Evolutionary conservation across 2,113 vertebrate genomes (phyloP).

Genomic region (Corydoras maculifer): DNA sequence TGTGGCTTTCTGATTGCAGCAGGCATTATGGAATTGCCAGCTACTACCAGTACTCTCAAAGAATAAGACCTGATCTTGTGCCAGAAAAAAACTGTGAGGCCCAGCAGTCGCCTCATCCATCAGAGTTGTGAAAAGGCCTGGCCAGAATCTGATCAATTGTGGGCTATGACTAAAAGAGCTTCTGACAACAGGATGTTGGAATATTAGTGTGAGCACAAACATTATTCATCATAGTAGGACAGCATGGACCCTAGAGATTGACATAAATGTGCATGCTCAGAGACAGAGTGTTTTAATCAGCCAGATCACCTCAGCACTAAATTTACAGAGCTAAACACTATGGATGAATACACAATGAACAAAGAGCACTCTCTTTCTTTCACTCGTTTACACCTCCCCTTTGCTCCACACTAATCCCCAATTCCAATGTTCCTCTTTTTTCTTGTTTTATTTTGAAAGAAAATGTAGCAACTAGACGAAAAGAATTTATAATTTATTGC

Average conservation of each 20-base stretch:
- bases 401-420: conserved; percentile 11
- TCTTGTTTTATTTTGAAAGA: conserved; percentile 8
- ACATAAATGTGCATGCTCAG: conserved; percentile 41
- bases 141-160: conserved; percentile 25
- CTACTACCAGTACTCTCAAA: conserved; percentile 22
- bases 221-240: conserved; percentile 48
- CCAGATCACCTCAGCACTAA: conserved; percentile 25
- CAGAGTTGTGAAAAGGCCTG: conserved; percentile 36
- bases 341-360: conserved; percentile 36
- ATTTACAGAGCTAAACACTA: conserved; percentile 19
- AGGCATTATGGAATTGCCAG: conserved; percentile 1
- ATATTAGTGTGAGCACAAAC: conserved; percentile 46
- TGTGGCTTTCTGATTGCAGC: not conserved
- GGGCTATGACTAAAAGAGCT: conserved; percentile 27
- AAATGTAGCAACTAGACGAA: not conserved
- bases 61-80: conserved; percentile 11
- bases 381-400: not conserved
- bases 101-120: conserved; percentile 35
- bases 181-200: conserved; percentile 31
- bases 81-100: conserved; percentile 25
- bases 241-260: conserved; percentile 27
- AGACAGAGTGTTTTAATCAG: conserved; percentile 47
- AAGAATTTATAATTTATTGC: not conserved
- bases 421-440: not conserved
- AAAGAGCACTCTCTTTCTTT: conserved; percentile 17